These are phyloP conservation scores for Diachasmimorpha longicaudata DNA, from an alignment of 1,140 invertebrate genomes.

Conservation along the genomic window DNA sequence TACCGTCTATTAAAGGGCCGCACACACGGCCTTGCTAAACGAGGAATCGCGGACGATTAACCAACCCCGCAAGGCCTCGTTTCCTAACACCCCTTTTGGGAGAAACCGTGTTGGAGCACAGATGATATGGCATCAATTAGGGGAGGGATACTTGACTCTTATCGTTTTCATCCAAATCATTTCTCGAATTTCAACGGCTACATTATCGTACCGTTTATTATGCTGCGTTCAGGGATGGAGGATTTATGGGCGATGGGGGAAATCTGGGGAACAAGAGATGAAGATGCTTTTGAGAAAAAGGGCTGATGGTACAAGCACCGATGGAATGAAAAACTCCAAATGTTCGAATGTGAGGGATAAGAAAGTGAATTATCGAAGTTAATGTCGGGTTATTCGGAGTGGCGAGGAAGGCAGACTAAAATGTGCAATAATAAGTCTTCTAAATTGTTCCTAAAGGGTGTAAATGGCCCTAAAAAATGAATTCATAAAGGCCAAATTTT, in stretches of 20 bases:
- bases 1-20: conserved; percentile 17
- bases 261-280: too few species aligned
- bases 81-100: not conserved
- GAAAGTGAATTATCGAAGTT: too few species aligned
- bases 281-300: too few species aligned
- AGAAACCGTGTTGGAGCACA: not conserved
- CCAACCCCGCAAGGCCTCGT: not conserved
- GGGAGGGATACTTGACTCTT: not conserved
- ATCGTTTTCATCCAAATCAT: not conserved
- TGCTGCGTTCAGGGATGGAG: not conserved
- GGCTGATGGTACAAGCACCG: too few species aligned
- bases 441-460: not conserved
- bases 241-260: not conserved
- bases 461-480: not conserved
- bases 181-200: not conserved
- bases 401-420: not conserved
- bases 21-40: not conserved
- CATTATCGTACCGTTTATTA: not conserved
- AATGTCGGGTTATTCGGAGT: too few species aligned
- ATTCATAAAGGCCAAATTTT: not conserved
- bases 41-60: conserved; percentile 19
- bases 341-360: too few species aligned
- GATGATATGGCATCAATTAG: conserved; percentile 1
- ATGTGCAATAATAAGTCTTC: not conserved
- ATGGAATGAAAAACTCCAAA: too few species aligned